These are phyloP conservation scores for Heterohyrax brucei DNA, from an alignment of 2,797 vertebrate species.

Conservation along the genomic window DNA sequence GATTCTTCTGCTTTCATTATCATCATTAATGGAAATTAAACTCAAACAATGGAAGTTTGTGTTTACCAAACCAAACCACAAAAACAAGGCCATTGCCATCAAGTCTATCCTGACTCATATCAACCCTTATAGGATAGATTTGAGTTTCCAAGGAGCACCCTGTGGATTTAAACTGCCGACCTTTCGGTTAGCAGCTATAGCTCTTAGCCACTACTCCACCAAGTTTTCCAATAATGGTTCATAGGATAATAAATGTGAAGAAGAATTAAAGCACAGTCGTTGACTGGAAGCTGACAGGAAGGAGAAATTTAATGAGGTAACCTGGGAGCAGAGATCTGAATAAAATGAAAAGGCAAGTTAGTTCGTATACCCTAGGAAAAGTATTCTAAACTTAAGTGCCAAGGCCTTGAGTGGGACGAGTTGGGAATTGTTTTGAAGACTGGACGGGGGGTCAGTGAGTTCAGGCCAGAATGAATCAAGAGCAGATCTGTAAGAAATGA, in stretches of 20 bases:
- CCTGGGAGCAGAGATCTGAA: neutral
- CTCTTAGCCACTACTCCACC: neutral
- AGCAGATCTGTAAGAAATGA: neutral
- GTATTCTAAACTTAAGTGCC: neutral
- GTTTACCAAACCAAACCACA: neutral
- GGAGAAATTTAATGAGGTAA: neutral
- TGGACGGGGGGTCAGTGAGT: neutral
- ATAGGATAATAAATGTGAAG: neutral
- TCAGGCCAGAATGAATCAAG: neutral
- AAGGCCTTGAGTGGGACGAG: neutral
- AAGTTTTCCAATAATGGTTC: neutral
- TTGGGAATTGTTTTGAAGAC: neutral
- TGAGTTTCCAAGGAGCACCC: too few species aligned
- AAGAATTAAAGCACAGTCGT: neutral
- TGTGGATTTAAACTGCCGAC: too few species aligned
- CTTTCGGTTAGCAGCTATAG: too few species aligned
- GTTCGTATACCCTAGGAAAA: neutral
- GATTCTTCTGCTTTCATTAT: neutral
- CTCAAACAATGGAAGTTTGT: neutral
- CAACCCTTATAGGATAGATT: too few species aligned
- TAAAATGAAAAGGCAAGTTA: neutral
- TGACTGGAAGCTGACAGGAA: neutral
- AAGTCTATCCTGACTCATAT: too few species aligned
- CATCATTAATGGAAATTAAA: neutral
- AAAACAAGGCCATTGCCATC: too few species aligned